Conservation (phyloP, 2,888 invertebrate species). For the Schizaphis graminum region DNA sequence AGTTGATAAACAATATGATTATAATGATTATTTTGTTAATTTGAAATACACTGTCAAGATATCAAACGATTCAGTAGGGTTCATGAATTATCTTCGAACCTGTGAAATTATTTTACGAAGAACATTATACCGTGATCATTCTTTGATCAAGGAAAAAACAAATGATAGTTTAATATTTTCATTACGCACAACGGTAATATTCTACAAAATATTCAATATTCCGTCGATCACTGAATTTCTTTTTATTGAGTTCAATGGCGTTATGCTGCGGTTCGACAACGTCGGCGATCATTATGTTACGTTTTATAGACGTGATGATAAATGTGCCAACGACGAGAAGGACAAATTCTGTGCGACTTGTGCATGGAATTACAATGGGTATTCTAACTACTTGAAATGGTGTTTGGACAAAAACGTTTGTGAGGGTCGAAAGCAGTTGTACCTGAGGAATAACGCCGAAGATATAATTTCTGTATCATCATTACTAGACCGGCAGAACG, state of each 20-base stretch:
- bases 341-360: background rate
- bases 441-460: background rate
- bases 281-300: background rate
- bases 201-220: too few species aligned
- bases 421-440: background rate
- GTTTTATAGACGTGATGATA: background rate
- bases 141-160: too few species aligned
- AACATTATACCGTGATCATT: too few species aligned
- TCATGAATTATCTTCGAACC: background rate
- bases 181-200: too few species aligned
- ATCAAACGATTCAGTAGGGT: background rate
- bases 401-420: background rate
- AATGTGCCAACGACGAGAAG: background rate
- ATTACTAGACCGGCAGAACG: too few species aligned
- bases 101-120: too few species aligned
- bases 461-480: background rate
- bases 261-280: background rate
- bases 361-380: background rate
- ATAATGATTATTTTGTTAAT: background rate
- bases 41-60: background rate
- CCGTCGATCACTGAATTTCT: background rate
- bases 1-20: background rate
- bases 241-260: background rate
- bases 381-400: background rate
- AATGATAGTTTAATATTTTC: too few species aligned